phyloP scores from a whole-genome alignment of 92 coral and sea anemone genomes.

The Montipora capitata region DNA sequence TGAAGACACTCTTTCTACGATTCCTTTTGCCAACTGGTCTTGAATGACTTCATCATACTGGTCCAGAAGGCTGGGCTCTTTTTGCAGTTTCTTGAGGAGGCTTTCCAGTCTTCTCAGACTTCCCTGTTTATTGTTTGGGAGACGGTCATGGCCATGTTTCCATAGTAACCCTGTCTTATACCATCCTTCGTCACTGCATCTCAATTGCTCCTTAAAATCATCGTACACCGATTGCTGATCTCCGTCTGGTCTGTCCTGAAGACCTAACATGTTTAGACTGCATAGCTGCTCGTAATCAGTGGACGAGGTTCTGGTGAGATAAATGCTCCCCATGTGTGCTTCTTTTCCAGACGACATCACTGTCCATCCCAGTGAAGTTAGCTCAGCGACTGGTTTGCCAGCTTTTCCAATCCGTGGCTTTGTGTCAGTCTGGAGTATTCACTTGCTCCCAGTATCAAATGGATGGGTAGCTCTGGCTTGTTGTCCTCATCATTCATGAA shows the following conservation, averaged over 20 bases:
- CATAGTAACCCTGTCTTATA: background rate
- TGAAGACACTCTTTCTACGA: background rate
- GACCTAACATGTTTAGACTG: slow-evolving; percentile 67
- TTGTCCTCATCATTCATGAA: slow-evolving; percentile 62
- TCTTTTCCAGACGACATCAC: slow-evolving; percentile 75
- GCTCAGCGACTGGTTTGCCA: slow-evolving; percentile 74
- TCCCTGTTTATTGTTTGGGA: no score
- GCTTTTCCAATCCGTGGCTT: slow-evolving; percentile 66
- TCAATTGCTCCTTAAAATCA: slow-evolving; percentile 63
- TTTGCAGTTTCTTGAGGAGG: no score
- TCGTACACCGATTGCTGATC: slow-evolving; percentile 61
- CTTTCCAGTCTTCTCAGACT: no score
- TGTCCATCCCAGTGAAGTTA: slow-evolving; percentile 73
- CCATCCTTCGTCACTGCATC: background rate
- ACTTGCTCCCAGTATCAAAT: slow-evolving; percentile 76
- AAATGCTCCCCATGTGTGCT: slow-evolving; percentile 20
- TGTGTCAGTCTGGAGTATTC: slow-evolving; percentile 73
- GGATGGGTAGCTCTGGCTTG: slow-evolving; percentile 57
- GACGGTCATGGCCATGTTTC: no score
- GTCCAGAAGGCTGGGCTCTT: no score
- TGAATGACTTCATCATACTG: no score
- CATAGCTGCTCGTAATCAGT: slow-evolving; percentile 73
- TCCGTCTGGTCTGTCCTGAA: slow-evolving; percentile 65
- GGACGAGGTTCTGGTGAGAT: slow-evolving; percentile 50
- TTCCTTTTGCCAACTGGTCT: no score